Evolutionary conservation across 2,888 invertebrate species (phyloP).

Genomic region (Syrphus vitripennis): DNA sequence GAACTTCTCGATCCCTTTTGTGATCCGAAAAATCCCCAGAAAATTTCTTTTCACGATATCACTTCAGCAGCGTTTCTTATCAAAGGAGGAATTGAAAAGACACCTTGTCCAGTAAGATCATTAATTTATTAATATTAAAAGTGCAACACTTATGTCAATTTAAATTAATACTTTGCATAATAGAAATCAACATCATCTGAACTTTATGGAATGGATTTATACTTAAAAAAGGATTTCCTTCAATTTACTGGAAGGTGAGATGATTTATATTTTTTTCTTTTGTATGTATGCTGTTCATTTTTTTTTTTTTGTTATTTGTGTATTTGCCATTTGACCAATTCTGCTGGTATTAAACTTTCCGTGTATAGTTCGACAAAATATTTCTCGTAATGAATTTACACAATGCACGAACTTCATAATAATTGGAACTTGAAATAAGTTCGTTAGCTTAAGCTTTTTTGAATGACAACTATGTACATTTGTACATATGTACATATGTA

Average conservation of each 20-base stretch:
- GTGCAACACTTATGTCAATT: not conserved
- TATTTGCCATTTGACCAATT: too few species aligned
- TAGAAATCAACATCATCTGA: slow-evolving; percentile 93
- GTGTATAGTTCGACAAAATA: too few species aligned
- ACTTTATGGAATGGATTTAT: slow-evolving; percentile 91
- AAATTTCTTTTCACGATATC: slow-evolving; percentile 91
- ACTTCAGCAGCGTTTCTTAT: slow-evolving; percentile 95
- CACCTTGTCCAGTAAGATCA: slow-evolving; percentile 88
- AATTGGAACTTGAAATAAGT: too few species aligned
- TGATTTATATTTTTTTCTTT: too few species aligned
- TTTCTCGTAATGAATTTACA: too few species aligned
- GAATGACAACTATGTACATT: too few species aligned
- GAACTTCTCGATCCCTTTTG: slow-evolving; percentile 83
- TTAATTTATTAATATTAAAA: not conserved
- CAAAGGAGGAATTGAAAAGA: slow-evolving; percentile 90
- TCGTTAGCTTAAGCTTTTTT: too few species aligned
- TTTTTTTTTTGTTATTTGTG: too few species aligned
- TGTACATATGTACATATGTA: too few species aligned
- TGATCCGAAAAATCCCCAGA: slow-evolving; percentile 86
- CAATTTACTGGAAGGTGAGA: slow-evolving; percentile 96
- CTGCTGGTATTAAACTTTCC: too few species aligned
- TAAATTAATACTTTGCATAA: slow-evolving; percentile 69
- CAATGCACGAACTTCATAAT: too few species aligned
- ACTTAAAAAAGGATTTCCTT: slow-evolving; percentile 95
- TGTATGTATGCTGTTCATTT: too few species aligned